phyloP scores from a whole-genome alignment of 2,797 vertebrate species.

The Coregonus sp. region DNA sequence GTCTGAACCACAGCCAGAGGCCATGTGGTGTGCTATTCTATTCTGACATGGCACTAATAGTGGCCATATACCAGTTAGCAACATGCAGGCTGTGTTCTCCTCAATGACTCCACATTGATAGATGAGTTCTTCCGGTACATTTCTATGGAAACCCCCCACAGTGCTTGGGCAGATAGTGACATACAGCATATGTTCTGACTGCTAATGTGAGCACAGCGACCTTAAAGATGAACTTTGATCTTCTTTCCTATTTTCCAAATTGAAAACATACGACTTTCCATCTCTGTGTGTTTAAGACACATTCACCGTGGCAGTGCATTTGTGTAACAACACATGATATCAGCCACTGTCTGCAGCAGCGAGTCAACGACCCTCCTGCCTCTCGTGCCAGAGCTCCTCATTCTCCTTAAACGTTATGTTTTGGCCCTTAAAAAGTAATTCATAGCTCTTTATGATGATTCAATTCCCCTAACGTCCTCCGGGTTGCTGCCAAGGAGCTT shows the following conservation, averaged over 20 bases:
- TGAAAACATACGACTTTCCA: not conserved
- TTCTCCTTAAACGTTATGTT: conserved; percentile 45
- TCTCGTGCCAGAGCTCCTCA: conserved; percentile 47
- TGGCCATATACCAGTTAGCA: too few relatives aligned
- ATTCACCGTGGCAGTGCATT: too few relatives aligned
- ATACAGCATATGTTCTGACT: too few relatives aligned
- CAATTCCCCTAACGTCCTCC: conserved; percentile 40
- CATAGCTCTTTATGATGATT: conserved; percentile 50
- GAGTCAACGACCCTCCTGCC: conserved; percentile 22
- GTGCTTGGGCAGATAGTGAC: too few relatives aligned
- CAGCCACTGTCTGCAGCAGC: conserved; percentile 23
- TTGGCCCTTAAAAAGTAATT: conserved; percentile 56
- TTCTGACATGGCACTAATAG: too few relatives aligned
- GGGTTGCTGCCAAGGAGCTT: conserved; percentile 41
- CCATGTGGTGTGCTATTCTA: too few relatives aligned
- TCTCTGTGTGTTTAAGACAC: not conserved
- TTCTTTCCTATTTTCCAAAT: not conserved
- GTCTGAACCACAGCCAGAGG: too few relatives aligned
- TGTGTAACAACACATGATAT: conserved; percentile 31
- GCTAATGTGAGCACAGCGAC: not conserved
- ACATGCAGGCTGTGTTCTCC: too few relatives aligned
- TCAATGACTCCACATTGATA: too few relatives aligned
- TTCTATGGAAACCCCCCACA: too few relatives aligned
- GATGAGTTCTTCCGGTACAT: too few relatives aligned
- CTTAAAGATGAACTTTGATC: not conserved